Conservation (phyloP, 2,888 invertebrate genomes). For the Eulithis testata region DNA sequence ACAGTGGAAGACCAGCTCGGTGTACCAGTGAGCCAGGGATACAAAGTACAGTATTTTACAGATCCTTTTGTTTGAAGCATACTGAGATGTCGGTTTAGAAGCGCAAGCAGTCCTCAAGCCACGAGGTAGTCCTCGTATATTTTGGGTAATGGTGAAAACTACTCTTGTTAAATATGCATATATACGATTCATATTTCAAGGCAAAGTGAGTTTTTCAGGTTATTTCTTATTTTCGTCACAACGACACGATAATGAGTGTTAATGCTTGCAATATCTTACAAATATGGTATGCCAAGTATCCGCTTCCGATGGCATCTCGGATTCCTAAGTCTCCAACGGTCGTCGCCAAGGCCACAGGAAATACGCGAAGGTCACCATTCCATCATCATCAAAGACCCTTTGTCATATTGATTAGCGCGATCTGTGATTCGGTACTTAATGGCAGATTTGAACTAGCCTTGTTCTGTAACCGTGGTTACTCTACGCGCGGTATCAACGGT, state of each 20-base stretch:
- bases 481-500: neutral
- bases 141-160: too few relatives aligned
- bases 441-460: slow-evolving; percentile 36
- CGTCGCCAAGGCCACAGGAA: slow-evolving; percentile 55
- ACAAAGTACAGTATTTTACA: too few relatives aligned
- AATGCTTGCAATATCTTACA: slow-evolving; percentile 13
- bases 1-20: too few relatives aligned
- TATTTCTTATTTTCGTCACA: too few relatives aligned
- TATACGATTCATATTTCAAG: too few relatives aligned
- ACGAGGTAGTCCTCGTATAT: too few relatives aligned
- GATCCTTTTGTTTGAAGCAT: too few relatives aligned
- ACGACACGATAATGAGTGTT: slow-evolving; percentile 3
- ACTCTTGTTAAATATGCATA: too few relatives aligned
- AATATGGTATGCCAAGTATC: slow-evolving; percentile 15
- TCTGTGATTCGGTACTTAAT: slow-evolving; percentile 52
- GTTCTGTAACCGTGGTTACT: slow-evolving; percentile 8
- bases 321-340: slow-evolving; percentile 42
- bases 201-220: too few relatives aligned
- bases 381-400: slow-evolving; percentile 47
- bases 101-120: too few relatives aligned
- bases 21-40: too few relatives aligned
- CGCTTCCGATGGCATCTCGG: slow-evolving; percentile 23
- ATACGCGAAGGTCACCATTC: slow-evolving; percentile 52
- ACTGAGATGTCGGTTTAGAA: too few relatives aligned
- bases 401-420: slow-evolving; percentile 56